Base-by-base conservation (phyloP, 1,140 invertebrate genomes). In the Drosophila mauritiana region DNA sequence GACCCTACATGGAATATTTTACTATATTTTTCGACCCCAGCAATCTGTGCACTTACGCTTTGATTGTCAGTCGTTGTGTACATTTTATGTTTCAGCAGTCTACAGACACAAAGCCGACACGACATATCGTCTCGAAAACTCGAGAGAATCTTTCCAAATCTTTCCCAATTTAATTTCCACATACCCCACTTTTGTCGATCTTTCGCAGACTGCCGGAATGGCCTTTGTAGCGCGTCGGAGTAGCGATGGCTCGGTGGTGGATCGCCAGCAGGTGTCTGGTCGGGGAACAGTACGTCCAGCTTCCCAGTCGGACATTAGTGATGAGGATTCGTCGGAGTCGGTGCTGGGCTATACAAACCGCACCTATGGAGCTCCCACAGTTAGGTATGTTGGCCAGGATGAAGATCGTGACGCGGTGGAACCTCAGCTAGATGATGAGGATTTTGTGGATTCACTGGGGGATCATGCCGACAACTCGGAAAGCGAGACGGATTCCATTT, bases 151-250 rank as follows among this genome's bases (percentile, higher is more conserved):
- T 17, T 17, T 17, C 17, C 17, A 17, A 48, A 39, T 15, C 13
- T 0, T 2, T n/a, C 1, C 13, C n/a, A 3, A 22, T 25, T 17
- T n/a, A 25, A n/a, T 11, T 37, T 15, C 43, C 39, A 34, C 34
- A 56, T 53, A 34, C 39, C 22, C 13, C 13, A 59, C 27, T 46
- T 25, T 15, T 8, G 13, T 48, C n/a, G 11, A 51, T 64, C 22
- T 48, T 53, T 34, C 45, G 22, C 49, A 82, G 83, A 75, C 58
- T 34, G 48, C 49, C 17, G 12, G 31, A 45, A 86, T 86, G 83
- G 83, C 83, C 15, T 86, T 83, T 36, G 62, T 76, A 54, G 79
- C 83, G 17, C 83, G 79, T 25, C 58, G 75, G 27, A 69, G 62
- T 20, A 59, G 15, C 8, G 67, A 73, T 49, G 84, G 65, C 13